Evolutionary conservation across 2,797 vertebrate species (phyloP), one percentile per base, ranked within the genome.

Genomic region (Thaleichthys pacificus): DNA sequence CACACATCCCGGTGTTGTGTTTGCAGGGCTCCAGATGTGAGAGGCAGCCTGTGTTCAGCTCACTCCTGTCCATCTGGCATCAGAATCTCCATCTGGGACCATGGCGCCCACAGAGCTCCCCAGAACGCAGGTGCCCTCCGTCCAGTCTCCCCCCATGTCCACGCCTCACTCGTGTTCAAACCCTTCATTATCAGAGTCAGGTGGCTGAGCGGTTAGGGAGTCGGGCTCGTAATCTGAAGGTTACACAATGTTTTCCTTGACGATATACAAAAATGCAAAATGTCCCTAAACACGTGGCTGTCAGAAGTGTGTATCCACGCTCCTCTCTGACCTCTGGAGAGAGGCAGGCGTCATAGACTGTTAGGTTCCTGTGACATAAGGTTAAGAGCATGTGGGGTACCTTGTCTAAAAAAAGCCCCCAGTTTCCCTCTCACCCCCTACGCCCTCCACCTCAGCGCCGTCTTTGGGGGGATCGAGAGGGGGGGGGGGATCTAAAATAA

Each of bases 391-490:
- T 90, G 91, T 86, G 86, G 91, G 90, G 88, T 91, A 95, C 93
- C 94, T 91, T 75, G 81, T 87, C 94, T 94, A 95, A 93, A 95
- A 95, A 93, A 94, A 95, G 90, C 63, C 66, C 82, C 81, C 26
- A n/a, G 76, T 89, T 87, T 89, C 87, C 91, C 75, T 75, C 80
- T 81, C 77, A 80, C 81, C 69, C 76, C 76, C 26, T 15, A 57
- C 3, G 66, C 81, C 84, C 85, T 84, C 80, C 74, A 84, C 85
- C 87, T 85, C 73, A n/a, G 24, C 62, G 21, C 30, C 24, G 19
- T 86, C 87, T 88, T 82, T 87, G 28, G 21, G 19, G 24, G 26
- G 32, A 68, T 35, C 3, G 32, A 35, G 32, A 14, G 79, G 68
- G 47, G 70, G 72, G 85, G 86, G 87, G 71, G 75, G 72, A 79